Base-by-base conservation (phyloP, 1,140 invertebrate species). In the Phortica variegata region DNA sequence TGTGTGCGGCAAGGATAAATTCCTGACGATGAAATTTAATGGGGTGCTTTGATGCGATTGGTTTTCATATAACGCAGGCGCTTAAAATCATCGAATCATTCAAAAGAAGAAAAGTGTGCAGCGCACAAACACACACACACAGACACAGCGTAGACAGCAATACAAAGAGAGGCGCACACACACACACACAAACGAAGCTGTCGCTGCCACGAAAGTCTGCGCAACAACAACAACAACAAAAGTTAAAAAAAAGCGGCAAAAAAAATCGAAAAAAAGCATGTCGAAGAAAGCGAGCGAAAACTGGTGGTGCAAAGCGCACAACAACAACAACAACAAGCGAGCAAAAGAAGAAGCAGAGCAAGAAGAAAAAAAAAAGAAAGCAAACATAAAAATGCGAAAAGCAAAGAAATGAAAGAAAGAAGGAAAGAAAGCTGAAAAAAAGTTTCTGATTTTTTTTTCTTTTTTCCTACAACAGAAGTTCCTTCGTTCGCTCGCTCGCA, bases 41-140 rank as follows among this genome's bases (percentile, higher is more conserved):
- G 72, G 72, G 72, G 72, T 75, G 72, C 72, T 75, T 75, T 75
- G 72, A 75, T 75, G 72, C 72, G 72, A 75, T 75, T 75, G 72
- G 72, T 75, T 75, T 75, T 73, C 71, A 75, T 73, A 75, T 75
- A 75, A 73, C 72, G 72, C 72, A 75, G 72, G 71, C 72, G 72
- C 72, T 75, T 75, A 73, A 75, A 75, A 75, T 75, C 72, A 75
- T 75, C 72, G 72, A 75, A 75, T 75, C 72, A 73, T 73, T 73
- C 70, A 71, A 70, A 73, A 71, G 68, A 48, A 43, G 47, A 72
- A 72, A 72, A 72, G 63, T 65, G 61, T 69, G 63, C 68, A 53
- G 49, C 56, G 58, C 54, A 60, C 58, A 41, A 45, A 51, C 43
- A 47, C 33, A 32, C 26, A 29, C 43, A 56, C 48, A 56, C 43